These are phyloP conservation scores for Trichogramma dendrolimi DNA, from an alignment of 2,888 invertebrate genomes.

Conservation along the genomic window DNA sequence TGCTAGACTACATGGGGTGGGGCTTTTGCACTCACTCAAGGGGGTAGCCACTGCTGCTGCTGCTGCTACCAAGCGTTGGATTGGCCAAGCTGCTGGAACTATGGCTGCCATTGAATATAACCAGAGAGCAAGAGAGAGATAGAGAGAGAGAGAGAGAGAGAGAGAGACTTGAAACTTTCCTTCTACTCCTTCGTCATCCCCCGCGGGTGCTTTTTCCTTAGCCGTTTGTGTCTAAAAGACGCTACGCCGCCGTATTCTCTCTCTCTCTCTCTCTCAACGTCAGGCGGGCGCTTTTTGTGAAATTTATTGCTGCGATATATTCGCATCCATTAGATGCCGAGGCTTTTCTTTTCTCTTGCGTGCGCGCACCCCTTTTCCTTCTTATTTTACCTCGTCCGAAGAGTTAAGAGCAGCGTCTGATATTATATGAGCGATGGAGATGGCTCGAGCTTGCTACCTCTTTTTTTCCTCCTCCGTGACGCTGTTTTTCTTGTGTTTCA, in stretches of 20 bases:
- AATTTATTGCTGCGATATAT: constrained; percentile 53
- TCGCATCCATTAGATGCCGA: constrained; percentile 51
- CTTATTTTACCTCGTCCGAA: constrained; percentile 8
- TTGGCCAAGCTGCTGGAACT: constrained; percentile 42
- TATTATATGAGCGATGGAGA: no score
- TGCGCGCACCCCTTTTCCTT: constrained; percentile 29
- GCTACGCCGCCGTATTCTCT: background rate
- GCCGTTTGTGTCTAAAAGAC: no score
- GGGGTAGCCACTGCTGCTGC: constrained; percentile 10
- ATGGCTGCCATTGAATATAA: no score
- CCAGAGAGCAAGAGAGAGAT: background rate
- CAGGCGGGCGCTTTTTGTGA: constrained; percentile 43
- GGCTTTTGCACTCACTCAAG: background rate
- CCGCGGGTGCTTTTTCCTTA: no score
- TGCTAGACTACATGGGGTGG: background rate
- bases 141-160: background rate
- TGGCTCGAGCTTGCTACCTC: no score
- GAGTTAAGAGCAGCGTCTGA: no score
- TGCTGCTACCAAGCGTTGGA: constrained; percentile 29
- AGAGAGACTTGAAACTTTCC: background rate
- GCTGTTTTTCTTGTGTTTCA: no score
- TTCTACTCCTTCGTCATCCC: no score
- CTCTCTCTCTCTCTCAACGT: background rate
- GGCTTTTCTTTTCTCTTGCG: constrained; percentile 34
- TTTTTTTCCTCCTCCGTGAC: no score